These are phyloP conservation scores for Ctenopoma kingsleyae DNA, from an alignment of 2,797 vertebrate genomes.

Conservation along the genomic window DNA sequence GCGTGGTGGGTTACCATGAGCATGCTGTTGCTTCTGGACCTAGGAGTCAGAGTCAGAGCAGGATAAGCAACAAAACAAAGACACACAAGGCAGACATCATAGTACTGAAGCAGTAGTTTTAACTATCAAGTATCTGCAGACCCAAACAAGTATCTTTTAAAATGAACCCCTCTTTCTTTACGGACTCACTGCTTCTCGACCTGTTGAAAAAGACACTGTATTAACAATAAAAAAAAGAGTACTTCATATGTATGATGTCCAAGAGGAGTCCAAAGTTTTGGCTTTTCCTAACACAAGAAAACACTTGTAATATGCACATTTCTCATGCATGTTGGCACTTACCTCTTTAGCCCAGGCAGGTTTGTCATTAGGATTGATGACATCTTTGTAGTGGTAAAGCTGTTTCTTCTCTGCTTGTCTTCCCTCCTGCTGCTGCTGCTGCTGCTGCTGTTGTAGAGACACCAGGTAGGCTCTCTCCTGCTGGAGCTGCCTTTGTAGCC, in stretches of 20 bases:
- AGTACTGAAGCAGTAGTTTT: conserved; percentile 4
- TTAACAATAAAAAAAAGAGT: conserved; percentile 26
- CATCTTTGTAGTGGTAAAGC: conserved; percentile 96
- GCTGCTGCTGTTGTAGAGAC: conserved; percentile 91
- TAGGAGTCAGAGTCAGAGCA: conserved; percentile 85
- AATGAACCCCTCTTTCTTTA: neutral
- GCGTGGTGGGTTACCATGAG: conserved; percentile 77
- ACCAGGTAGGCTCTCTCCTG: conserved; percentile 95
- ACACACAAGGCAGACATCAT: conserved; percentile 35
- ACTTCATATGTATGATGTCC: neutral
- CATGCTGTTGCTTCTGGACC: conserved; percentile 75
- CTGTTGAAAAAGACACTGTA: conserved; percentile 35
- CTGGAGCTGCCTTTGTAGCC: conserved; percentile 95
- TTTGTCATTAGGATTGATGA: conserved; percentile 92
- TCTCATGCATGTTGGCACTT: conserved; percentile 24
- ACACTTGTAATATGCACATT: neutral
- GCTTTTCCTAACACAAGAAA: neutral
- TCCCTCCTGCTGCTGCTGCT: conserved; percentile 90
- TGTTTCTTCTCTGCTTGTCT: conserved; percentile 91
- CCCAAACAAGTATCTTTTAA: conserved; percentile 8
- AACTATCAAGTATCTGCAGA: conserved; percentile 13
- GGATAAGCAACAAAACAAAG: conserved; percentile 54
- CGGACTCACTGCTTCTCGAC: conserved; percentile 22
- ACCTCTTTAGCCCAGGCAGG: conserved; percentile 98
- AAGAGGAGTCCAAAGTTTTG: neutral